Base-by-base conservation (phyloP, 2,797 vertebrate genomes). In the Pangasius krempfi region DNA sequence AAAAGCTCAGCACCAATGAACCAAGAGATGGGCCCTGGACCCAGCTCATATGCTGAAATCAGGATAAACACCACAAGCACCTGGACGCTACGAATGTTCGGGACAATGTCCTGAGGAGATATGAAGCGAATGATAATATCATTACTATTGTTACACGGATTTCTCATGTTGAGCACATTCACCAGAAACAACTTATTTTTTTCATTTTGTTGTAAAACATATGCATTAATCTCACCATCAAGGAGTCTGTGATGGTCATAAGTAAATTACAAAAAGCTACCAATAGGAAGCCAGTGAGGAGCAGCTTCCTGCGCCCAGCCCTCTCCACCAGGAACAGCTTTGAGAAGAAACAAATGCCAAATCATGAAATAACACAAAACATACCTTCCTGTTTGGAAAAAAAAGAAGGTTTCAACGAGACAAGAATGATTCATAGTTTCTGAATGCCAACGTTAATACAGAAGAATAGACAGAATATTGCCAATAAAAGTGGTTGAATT, bases 1-100 rank as follows among this genome's bases (percentile, higher is more conserved):
- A 96, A 96, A 85, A 97, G 88, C 88, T 96, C 95, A 0, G 92
- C 94, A 2, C 92, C 94, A 80, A 95, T 95, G 90, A 95, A 97
- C 94, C 95, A 96, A 66, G 95, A 96, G 91, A 95, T 93, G 54
- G 95, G 93, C 7, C 95, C 94, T 0, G 94, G 93, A 44, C 92
- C 94, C 64, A 94, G 89, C 91, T 96, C 95, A 18, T 95, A 94
- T 47, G 94, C 94, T 4, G 94, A 94, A 40, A 96, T 92, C 86
- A 94, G 89, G 87, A 94, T 93, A 94, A 96, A 95, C 72, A 96
- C 93, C 91, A 94, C 89, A 72, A 94, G 90, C 44, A 94, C 92
- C 88, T 96, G 95, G 30, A 96, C 88, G 87, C 89, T 93, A 1
- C 93, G 90, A 79, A 96, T 91, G 83, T 92, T 93, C 5, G 94